Percentiles rank a stretch among this genome's conserved stretches.
phyloP scores from a whole-genome alignment of 2,888 invertebrate species.

The Macroteleia sp. region DNA sequence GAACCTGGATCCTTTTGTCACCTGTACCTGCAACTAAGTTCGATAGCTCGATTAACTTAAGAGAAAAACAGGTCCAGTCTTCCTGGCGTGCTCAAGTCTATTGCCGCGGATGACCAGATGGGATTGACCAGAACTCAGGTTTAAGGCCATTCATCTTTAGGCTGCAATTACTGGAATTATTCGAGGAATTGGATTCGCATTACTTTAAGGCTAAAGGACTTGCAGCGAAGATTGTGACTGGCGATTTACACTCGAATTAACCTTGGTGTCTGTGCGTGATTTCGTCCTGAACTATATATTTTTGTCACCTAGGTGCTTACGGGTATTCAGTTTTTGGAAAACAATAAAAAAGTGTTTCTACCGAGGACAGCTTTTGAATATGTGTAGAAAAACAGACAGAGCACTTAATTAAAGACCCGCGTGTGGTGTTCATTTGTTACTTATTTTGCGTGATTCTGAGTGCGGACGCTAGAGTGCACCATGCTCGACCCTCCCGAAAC shows the following conservation, averaged over 20 bases:
- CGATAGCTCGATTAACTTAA: conserved; percentile 43
- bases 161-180: conserved; percentile 73
- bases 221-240: conserved; percentile 52
- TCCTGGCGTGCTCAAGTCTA: conserved; percentile 37
- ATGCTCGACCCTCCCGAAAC: conserved; percentile 58
- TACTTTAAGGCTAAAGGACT: conserved; percentile 36
- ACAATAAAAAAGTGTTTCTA: background rate
- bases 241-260: conserved; percentile 35
- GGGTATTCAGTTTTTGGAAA: conserved; percentile 10
- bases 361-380: background rate
- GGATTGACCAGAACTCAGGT: conserved; percentile 65
- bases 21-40: conserved; percentile 38
- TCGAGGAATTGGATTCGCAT: conserved; percentile 73
- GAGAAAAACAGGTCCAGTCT: conserved; percentile 35
- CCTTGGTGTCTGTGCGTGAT: conserved; percentile 31
- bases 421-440: conserved; percentile 34
- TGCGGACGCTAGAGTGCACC: conserved; percentile 30
- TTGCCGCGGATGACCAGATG: conserved; percentile 54
- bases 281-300: conserved; percentile 58
- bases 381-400: background rate
- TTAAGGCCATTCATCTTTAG: conserved; percentile 61
- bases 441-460: conserved; percentile 16
- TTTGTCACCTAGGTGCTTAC: conserved; percentile 61
- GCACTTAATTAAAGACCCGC: conserved; percentile 14
- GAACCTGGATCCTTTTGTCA: background rate